phyloP scores from a whole-genome alignment of 2,113 vertebrate genomes.

The Halichoerus grypus region DNA sequence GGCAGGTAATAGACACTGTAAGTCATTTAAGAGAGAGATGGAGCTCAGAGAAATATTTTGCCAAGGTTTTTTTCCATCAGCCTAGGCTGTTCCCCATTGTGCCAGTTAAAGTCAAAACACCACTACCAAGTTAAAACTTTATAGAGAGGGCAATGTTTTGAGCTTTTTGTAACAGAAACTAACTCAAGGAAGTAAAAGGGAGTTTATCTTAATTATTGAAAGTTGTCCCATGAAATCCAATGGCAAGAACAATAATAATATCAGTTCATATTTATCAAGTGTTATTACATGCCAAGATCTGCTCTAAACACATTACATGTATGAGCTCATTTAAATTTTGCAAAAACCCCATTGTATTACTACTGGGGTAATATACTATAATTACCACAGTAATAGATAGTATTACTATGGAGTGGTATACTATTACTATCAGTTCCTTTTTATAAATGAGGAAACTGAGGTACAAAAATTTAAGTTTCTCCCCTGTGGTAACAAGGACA shows the following conservation, averaged over 20 bases:
- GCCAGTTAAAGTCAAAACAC: background rate
- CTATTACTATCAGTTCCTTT: background rate
- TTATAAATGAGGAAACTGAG: background rate
- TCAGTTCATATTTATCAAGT: background rate
- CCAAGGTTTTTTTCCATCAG: background rate
- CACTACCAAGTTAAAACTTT: background rate
- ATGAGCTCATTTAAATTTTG: background rate
- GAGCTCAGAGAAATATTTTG: background rate
- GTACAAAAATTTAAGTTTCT: background rate
- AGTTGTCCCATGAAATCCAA: background rate
- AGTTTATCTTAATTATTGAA: background rate
- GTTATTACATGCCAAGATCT: background rate
- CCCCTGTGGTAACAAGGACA: background rate
- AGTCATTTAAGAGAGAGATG: background rate
- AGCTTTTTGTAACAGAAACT: background rate
- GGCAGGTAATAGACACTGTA: background rate
- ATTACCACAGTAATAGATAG: background rate
- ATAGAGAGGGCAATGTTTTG: background rate
- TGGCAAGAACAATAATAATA: background rate
- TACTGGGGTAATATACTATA: background rate
- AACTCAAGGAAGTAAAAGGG: background rate
- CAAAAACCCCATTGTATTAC: background rate
- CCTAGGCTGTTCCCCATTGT: background rate
- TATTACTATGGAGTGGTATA: background rate
- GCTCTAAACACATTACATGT: background rate